A percentile compares a stretch with the other conserved stretches of the same genome.
Evolutionary conservation across 2,797 vertebrate genomes (phyloP).

Genomic region (Aldrovandia affinis): DNA sequence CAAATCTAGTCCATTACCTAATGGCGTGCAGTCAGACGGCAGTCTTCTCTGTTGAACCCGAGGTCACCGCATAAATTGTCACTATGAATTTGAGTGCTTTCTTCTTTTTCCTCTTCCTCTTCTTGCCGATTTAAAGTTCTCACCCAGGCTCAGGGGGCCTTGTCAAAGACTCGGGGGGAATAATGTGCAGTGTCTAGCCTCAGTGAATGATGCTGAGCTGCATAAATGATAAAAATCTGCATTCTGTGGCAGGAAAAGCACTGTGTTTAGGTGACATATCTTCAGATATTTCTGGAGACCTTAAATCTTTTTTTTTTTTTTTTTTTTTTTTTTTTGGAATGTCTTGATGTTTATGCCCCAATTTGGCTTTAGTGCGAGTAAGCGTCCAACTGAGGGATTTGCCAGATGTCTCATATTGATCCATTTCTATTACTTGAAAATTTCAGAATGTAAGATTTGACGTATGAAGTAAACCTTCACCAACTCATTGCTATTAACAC

Average conservation of each 20-base stretch:
- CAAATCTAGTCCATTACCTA: conserved; percentile 51
- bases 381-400: neutral
- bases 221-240: conserved; percentile 27
- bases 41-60: conserved; percentile 24
- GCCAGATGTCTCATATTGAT: neutral
- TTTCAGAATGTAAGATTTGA: neutral
- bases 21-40: conserved; percentile 39
- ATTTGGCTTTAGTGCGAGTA: neutral
- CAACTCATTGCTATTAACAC: too few relatives aligned
- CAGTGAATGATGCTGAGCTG: conserved; percentile 35
- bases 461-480: too few relatives aligned
- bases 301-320: too few relatives aligned
- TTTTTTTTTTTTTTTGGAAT: neutral
- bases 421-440: neutral
- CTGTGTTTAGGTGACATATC: conserved; percentile 26
- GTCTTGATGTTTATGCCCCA: neutral
- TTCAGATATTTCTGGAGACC: neutral
- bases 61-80: conserved; percentile 22
- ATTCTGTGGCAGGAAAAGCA: neutral
- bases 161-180: neutral
- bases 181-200: conserved; percentile 29
- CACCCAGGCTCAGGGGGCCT: neutral
- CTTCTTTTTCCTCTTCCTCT: neutral
- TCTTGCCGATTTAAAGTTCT: conserved; percentile 19
- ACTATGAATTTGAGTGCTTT: conserved; percentile 13